Base-by-base conservation (phyloP, 2,113 vertebrate species). In the Pandion haliaetus region DNA sequence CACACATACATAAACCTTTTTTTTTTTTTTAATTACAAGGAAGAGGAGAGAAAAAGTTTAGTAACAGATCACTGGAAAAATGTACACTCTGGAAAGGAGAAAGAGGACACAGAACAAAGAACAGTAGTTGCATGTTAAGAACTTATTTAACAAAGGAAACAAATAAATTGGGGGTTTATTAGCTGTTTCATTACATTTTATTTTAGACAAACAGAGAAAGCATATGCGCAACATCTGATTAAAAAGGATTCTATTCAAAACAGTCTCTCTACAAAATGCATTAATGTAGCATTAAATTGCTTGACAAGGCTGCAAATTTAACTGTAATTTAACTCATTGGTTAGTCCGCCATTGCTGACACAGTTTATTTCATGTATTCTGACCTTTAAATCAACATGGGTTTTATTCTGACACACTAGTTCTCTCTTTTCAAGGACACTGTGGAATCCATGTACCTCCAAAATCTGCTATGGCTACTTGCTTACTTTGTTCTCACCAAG, bases 151-250 rank as follows among this genome's bases (percentile, higher is more conserved):
- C 92, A 97, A 92, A 96, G 89, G 94, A 98, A 97, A 98, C 90
- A 97, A 98, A 98, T 96, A 97, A 98, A 98, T 88, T 55, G 85
- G 87, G 78, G 69, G 69, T 98, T 98, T 98, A 98, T 98, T 98
- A 98, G 98, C 98, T 98, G 97, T 98, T 98, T 98, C 98, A 98
- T 98, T 98, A 98, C 54, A 36, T 98, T 98, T 98, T 97, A 96
- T 96, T 98, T 98, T 95, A 96, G 97, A 98, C 93, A 98, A 98
- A 97, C 94, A 98, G 93, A 93, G 83, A 96, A 97, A 98, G 95
- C 97, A 97, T 95, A 98, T 97, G 97, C 69, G 80, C 86, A 97
- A 93, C 95, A 97, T 97, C 95, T 97, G 96, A 98, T 95, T 89
- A 90, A 97, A 97, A 98, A 92, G 72, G 66, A 96, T 96, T 98